These are phyloP conservation scores for Brachionus rotundiformis DNA, from an alignment of 1,140 invertebrate genomes.

Conservation along the genomic window DNA sequence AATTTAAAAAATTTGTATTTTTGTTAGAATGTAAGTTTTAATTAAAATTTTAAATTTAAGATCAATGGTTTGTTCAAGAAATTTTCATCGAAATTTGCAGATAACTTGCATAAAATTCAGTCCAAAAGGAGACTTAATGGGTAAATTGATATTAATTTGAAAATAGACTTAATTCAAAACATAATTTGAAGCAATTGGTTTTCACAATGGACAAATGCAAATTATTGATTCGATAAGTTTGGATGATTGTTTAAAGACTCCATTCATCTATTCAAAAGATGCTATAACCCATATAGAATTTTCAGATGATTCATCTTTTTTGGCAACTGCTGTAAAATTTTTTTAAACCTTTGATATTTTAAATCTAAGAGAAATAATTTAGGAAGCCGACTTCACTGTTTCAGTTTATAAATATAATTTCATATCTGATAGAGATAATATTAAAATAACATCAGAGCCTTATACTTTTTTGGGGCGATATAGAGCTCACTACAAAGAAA, in stretches of 20 bases:
- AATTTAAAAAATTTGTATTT: conserved; percentile 54
- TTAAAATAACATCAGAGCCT: conserved; percentile 51
- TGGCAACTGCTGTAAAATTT: conserved; percentile 62
- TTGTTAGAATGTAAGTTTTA: not conserved
- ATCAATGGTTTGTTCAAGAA: conserved; percentile 3
- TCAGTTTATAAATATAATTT: conserved; percentile 56
- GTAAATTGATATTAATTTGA: no score
- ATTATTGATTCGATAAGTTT: conserved; percentile 62
- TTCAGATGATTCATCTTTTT: conserved; percentile 60
- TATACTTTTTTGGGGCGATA: conserved; percentile 60
- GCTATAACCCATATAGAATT: conserved; percentile 63
- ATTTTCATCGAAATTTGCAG: conserved; percentile 39
- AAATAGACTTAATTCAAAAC: conserved; percentile 54
- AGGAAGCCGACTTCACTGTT: conserved; percentile 62
- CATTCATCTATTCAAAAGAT: conserved; percentile 60
- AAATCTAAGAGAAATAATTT: conserved; percentile 37
- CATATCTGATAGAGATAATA: conserved; percentile 53
- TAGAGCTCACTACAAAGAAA: conserved; percentile 63
- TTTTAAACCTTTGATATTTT: no score
- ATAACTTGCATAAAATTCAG: conserved; percentile 56
- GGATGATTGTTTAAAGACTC: conserved; percentile 57
- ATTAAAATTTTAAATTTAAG: not conserved
- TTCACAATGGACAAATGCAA: conserved; percentile 60
- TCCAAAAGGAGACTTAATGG: conserved; percentile 59
- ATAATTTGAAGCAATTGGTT: conserved; percentile 59